Conservation (phyloP, 92 coral and sea anemone species). For the Metridium senile region DNA sequence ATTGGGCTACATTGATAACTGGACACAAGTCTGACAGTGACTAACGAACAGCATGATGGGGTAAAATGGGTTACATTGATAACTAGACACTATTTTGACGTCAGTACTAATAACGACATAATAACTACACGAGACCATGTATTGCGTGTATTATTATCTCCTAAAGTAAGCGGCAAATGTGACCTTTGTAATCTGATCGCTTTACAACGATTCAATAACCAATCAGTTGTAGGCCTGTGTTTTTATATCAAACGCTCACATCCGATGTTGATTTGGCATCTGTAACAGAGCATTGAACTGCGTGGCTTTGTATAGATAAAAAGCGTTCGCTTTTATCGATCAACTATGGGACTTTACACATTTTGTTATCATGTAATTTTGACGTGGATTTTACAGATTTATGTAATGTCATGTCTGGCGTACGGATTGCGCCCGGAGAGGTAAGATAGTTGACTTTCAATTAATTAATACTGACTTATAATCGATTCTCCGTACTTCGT, state of each 20-base stretch:
- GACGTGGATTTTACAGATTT: not conserved
- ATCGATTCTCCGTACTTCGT: not conserved
- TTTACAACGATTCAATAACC: conserved; percentile 16
- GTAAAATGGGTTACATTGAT: too few relatives aligned
- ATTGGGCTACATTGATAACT: too few relatives aligned
- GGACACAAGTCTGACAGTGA: too few relatives aligned
- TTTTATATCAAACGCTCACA: not conserved
- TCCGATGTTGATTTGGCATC: not conserved
- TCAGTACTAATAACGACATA: too few relatives aligned
- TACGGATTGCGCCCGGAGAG: conserved; percentile 17
- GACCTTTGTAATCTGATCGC: conserved; percentile 31
- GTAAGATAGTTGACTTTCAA: conserved; percentile 9
- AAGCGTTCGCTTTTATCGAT: conserved; percentile 2
- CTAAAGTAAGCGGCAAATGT: conserved; percentile 19
- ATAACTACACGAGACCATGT: too few relatives aligned
- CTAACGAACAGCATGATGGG: too few relatives aligned
- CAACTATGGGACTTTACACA: not conserved
- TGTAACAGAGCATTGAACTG: not conserved
- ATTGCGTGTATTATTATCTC: conserved; percentile 1
- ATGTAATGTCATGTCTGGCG: conserved; percentile 6
- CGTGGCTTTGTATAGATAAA: not conserved
- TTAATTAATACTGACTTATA: too few relatives aligned
- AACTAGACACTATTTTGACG: too few relatives aligned
- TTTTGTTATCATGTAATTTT: not conserved
- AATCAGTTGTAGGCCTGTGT: conserved; percentile 12